A percentile compares a stretch with the other conserved stretches of the same genome.
Evolutionary conservation across 2,888 invertebrate genomes (phyloP).

Genomic region (Neoascia interrupta): DNA sequence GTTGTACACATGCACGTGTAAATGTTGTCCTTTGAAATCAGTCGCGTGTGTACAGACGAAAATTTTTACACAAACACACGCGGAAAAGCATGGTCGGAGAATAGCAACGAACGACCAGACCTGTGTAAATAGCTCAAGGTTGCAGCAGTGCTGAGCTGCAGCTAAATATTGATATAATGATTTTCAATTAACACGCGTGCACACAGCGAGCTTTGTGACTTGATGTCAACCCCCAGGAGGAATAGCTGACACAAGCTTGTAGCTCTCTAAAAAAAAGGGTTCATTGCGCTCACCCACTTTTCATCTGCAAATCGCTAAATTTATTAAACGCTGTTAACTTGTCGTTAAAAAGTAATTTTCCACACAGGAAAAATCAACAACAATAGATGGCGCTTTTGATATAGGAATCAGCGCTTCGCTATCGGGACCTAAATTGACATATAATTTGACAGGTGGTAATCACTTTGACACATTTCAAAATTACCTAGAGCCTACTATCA

Average conservation of each 20-base stretch:
- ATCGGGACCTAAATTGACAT: constrained; percentile 36
- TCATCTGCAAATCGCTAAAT: constrained; percentile 48
- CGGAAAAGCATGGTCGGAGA: neutral
- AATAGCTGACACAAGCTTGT: constrained; percentile 18
- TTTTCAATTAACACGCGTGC: constrained; percentile 72
- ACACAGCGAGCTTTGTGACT: constrained; percentile 54
- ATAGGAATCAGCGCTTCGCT: neutral
- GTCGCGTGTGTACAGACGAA: constrained; percentile 66
- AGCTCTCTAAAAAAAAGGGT: constrained; percentile 44
- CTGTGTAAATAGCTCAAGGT: constrained; percentile 56
- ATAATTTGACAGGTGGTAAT: constrained; percentile 64
- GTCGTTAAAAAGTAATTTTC: constrained; percentile 59
- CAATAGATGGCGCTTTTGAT: constrained; percentile 44
- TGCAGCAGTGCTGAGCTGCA: constrained; percentile 42
- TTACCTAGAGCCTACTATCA: constrained; percentile 26
- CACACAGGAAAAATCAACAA: constrained; percentile 36
- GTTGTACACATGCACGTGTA: constrained; percentile 57
- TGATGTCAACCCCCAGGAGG: constrained; percentile 51
- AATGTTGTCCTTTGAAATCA: constrained; percentile 64
- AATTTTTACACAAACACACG: constrained; percentile 61
- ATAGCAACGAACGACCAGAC: neutral
- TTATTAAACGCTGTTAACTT: constrained; percentile 32
- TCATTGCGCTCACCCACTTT: no score
- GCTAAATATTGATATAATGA: constrained; percentile 73
- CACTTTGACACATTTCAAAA: constrained; percentile 67